Percentiles rank a stretch among this genome's conserved stretches.
Conservation (phyloP, 2,797 vertebrate species). For the Buceros bicornis region DNA sequence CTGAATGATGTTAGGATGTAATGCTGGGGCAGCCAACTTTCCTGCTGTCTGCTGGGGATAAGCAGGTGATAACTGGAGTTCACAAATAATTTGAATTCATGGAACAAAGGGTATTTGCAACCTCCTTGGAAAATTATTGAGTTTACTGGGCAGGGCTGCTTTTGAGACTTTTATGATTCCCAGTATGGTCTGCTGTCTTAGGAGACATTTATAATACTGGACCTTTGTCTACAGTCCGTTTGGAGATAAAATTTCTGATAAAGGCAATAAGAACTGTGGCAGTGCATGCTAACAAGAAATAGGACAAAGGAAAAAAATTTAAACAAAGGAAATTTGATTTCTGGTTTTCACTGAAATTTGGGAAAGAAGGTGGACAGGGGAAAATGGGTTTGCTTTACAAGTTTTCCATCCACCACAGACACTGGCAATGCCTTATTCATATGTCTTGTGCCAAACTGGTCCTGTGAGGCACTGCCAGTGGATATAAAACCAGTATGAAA, state of each 20-base stretch:
- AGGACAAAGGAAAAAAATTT: background rate
- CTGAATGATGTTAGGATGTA: background rate
- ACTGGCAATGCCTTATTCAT: background rate
- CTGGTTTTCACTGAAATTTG: background rate
- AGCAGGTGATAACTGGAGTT: background rate
- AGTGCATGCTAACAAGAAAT: background rate
- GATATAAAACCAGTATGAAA: background rate
- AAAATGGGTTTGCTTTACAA: background rate
- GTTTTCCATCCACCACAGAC: background rate
- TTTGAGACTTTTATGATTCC: background rate
- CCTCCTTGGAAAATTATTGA: background rate
- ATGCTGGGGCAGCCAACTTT: background rate
- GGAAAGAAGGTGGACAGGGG: background rate
- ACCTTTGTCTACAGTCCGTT: background rate
- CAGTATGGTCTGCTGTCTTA: background rate
- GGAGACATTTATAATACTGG: background rate
- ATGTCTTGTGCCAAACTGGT: background rate
- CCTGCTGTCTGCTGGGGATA: background rate
- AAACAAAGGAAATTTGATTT: background rate
- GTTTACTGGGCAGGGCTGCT: background rate
- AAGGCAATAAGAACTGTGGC: background rate
- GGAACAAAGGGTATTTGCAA: background rate
- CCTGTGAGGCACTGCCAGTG: background rate
- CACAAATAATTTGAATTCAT: background rate
- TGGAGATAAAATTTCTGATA: background rate